phyloP scores from a whole-genome alignment of 2,113 vertebrate species.

The Tichodroma muraria region DNA sequence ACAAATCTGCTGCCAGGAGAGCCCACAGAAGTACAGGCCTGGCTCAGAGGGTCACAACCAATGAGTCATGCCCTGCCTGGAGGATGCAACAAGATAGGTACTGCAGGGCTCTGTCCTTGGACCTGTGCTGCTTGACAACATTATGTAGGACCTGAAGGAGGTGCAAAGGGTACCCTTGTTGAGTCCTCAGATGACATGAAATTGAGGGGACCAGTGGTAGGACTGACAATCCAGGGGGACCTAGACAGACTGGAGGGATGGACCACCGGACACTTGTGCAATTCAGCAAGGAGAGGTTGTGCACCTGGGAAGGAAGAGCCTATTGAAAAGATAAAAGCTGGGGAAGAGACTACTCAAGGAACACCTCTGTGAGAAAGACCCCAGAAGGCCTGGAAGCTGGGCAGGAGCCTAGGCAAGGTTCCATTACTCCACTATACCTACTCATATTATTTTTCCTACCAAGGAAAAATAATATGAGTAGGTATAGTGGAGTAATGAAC shows the following conservation, averaged over 20 bases:
- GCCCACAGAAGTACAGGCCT: background rate
- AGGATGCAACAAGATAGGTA: background rate
- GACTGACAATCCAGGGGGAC: background rate
- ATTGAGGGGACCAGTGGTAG: background rate
- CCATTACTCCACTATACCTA: background rate
- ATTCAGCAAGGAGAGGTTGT: background rate
- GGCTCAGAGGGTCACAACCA: background rate
- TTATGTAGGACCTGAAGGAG: background rate
- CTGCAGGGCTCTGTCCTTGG: background rate
- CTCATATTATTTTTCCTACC: background rate
- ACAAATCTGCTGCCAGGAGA: background rate
- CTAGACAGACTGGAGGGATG: background rate
- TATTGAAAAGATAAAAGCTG: background rate
- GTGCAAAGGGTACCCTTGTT: background rate
- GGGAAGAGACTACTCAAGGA: background rate
- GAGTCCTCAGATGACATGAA: background rate
- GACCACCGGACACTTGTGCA: background rate
- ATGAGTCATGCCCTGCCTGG: fast-evolving
- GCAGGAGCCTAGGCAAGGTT: background rate
- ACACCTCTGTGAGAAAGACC: background rate
- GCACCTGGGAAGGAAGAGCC: background rate
- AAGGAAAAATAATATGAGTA: no score
- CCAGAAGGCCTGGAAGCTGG: background rate
- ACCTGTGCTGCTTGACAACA: background rate
- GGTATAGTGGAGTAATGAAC: no score